Evolutionary conservation across 2,113 vertebrate genomes (phyloP), one percentile per base, ranked within the genome.

Genomic region (Ailurus styani): DNA sequence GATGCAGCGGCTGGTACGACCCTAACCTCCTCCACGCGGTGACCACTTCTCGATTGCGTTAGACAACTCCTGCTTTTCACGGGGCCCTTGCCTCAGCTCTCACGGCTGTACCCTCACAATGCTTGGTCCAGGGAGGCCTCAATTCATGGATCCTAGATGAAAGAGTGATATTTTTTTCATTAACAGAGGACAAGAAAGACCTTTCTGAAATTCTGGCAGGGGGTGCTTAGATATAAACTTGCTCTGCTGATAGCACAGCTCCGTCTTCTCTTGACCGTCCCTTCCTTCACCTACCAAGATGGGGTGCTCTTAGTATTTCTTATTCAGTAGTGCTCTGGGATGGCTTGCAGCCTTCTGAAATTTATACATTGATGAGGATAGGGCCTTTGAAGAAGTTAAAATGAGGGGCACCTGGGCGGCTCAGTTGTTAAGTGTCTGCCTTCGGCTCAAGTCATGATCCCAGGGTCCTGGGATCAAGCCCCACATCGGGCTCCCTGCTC

Each of bases 41-140:
- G 55, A 64, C 1, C 21, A 1, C 55, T 18, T n/a, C 79, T 52
- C 1, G n/a, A 62, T 29, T 12, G 23, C 20, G 47, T 15, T n/a
- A 6, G 84, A 60, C 5, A 2, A 0, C 2, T 0, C 2, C 47
- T 25, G 29, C 64, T 10, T 4, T 27, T n/a, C 8, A 0, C 37
- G 25, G 14, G n/a, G n/a, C 21, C 55, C 66, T 40, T 15, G 50
- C 9, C 25, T 75, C 25, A 5, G 23, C 54, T 40, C 34, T 57
- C 10, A 13, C 0, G 7, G 25, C 77, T 55, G 47, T 34, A 64
- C 15, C 20, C 50, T 57, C 52, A 7, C 45, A 12, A 8, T 1
- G 18, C 25, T 20, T 11, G 14, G 60, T 21, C 1, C 29, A 31
- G 42, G 47, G 31, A 91, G 27, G 9, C 7, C 34, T 79, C 84